A percentile compares a stretch with the other conserved stretches of the same genome.
Evolutionary conservation across 2,113 vertebrate species (phyloP).

Genomic region (Thalassarche chlororhynchos): DNA sequence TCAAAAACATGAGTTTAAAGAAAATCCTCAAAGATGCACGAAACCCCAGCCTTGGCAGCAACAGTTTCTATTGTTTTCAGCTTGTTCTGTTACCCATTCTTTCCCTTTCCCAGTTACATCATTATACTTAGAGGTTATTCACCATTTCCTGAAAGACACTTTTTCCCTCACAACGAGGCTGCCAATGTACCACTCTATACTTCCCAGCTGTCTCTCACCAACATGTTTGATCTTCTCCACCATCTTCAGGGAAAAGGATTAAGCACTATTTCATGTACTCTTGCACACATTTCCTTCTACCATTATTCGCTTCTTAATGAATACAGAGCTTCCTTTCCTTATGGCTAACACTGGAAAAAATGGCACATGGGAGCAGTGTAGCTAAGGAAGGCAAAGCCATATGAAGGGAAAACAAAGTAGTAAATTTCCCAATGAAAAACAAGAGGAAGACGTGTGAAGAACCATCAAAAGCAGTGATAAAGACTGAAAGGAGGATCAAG

Average conservation of each 20-base stretch:
- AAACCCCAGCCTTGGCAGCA: neutral
- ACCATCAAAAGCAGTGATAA: neutral
- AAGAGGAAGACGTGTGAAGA: neutral
- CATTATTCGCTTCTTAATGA: neutral
- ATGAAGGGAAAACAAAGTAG: neutral
- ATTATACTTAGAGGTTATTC: constrained; percentile 16
- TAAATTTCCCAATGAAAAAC: neutral
- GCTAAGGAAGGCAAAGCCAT: neutral
- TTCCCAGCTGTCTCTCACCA: neutral
- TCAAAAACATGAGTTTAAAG: neutral
- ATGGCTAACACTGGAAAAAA: neutral
- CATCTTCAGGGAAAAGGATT: neutral
- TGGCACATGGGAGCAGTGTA: neutral
- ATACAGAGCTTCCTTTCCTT: neutral
- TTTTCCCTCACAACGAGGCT: neutral
- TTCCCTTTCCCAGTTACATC: neutral
- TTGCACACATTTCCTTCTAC: constrained; percentile 6
- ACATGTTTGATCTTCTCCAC: neutral
- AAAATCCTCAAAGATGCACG: constrained; percentile 18
- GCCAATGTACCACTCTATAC: neutral
- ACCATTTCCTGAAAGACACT: constrained; percentile 18
- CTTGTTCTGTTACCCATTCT: neutral
- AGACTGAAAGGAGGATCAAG: neutral
- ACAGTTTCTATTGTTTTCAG: neutral
- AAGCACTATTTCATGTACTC: neutral